Evolutionary conservation across 2,113 vertebrate species (phyloP).

Genomic region (Thymallus thymallus): DNA sequence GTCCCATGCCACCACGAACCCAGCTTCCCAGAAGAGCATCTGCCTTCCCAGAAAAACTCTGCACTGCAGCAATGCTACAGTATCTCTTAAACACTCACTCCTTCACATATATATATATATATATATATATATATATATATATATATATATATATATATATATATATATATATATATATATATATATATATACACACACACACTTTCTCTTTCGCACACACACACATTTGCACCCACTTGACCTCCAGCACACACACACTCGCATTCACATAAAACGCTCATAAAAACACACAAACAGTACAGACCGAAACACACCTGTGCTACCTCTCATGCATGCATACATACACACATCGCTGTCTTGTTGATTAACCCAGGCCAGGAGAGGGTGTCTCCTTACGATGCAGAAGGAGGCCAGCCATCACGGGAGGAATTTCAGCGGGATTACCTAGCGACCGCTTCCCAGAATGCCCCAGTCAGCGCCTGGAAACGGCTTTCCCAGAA

Average conservation of each 20-base stretch:
- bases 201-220: no score
- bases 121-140: no score
- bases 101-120: background rate
- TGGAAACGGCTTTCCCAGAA: constrained; percentile 51
- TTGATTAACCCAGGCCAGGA: no score
- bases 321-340: background rate
- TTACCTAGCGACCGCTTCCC: constrained; percentile 44
- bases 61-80: constrained; percentile 5
- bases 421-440: constrained; percentile 43
- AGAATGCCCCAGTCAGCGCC: constrained; percentile 38
- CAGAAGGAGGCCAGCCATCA: constrained; percentile 36
- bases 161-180: no score
- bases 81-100: background rate
- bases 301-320: background rate
- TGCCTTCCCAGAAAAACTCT: constrained; percentile 26
- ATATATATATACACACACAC: no score
- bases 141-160: no score
- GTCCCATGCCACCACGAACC: constrained; percentile 9
- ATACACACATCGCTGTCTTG: background rate
- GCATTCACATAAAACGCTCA: background rate
- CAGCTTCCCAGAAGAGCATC: constrained; percentile 35
- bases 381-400: constrained; percentile 32
- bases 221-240: no score
- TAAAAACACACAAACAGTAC: background rate
- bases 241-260: no score